Percentiles rank a stretch among this genome's conserved stretches.
Conservation (phyloP, 2,797 vertebrate species). For the Brotogeris chrysoptera region DNA sequence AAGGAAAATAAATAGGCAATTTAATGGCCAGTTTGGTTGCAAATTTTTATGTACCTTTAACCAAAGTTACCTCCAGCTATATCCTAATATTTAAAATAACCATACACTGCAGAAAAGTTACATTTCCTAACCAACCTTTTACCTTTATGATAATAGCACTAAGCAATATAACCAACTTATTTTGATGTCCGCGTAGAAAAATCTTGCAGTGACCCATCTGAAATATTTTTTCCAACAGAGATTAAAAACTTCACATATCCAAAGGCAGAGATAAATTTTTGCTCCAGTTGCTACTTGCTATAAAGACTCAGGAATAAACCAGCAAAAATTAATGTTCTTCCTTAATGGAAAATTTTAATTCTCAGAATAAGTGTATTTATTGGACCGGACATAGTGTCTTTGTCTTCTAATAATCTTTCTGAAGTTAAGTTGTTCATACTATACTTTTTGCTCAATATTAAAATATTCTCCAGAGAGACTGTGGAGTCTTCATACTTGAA, state of each 20-base stretch:
- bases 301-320: background rate
- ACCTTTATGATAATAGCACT: background rate
- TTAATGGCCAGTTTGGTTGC: background rate
- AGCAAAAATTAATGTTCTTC: background rate
- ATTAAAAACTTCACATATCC: background rate
- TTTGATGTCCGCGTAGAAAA: background rate
- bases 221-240: background rate
- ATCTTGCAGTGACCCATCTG: background rate
- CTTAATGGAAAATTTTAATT: background rate
- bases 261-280: background rate
- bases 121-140: background rate
- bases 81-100: background rate
- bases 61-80: background rate
- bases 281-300: background rate
- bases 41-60: background rate
- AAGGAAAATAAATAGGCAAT: background rate
- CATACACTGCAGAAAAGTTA: background rate
- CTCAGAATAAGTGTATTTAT: background rate
- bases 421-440: background rate
- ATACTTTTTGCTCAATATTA: background rate
- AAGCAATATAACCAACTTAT: background rate
- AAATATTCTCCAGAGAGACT: background rate
- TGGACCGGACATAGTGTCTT: background rate
- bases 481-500: background rate
- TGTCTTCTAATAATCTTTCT: background rate